Percentiles rank a stretch among this genome's conserved stretches.
Conservation (phyloP, 2,113 vertebrate genomes). For the Nyctibius bracteatus region DNA sequence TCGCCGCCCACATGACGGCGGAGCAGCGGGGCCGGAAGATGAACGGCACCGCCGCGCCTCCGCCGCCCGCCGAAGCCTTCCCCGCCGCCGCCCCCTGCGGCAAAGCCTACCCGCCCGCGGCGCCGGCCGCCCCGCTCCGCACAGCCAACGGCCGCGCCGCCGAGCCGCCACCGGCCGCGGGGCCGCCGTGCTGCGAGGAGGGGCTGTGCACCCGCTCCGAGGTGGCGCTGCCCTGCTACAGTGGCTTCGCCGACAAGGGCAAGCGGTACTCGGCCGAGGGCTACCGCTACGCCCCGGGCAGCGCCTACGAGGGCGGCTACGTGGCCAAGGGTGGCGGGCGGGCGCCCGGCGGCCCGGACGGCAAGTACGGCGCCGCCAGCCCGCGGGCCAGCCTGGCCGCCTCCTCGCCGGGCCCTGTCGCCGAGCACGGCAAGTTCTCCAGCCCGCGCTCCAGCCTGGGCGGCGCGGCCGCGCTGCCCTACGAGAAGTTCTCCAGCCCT, state of each 20-base stretch:
- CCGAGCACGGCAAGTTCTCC: slow-evolving; percentile 80
- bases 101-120: slow-evolving; percentile 69
- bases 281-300: slow-evolving; percentile 78
- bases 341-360: slow-evolving; percentile 68
- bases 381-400: slow-evolving; percentile 79
- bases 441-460: slow-evolving; percentile 83
- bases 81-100: slow-evolving; percentile 53
- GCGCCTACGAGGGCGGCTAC: slow-evolving; percentile 66
- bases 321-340: slow-evolving; percentile 75
- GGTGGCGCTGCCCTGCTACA: slow-evolving; percentile 85
- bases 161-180: slow-evolving; percentile 49
- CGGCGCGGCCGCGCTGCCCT: slow-evolving; percentile 4
- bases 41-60: slow-evolving; percentile 74
- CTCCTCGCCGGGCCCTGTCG: slow-evolving; percentile 23
- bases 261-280: slow-evolving; percentile 81
- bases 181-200: slow-evolving; percentile 71
- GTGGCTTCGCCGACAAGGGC: slow-evolving; percentile 77
- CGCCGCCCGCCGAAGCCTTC: slow-evolving; percentile 70
- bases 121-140: slow-evolving; percentile 61
- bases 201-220: slow-evolving; percentile 81
- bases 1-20: slow-evolving; percentile 45
- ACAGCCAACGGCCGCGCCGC: slow-evolving; percentile 73
- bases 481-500: slow-evolving; percentile 71
- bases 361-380: slow-evolving; percentile 69
- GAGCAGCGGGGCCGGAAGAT: slow-evolving; percentile 73